phyloP scores from a whole-genome alignment of 2,797 vertebrate species.

The Pyrocephalus nanus region DNA sequence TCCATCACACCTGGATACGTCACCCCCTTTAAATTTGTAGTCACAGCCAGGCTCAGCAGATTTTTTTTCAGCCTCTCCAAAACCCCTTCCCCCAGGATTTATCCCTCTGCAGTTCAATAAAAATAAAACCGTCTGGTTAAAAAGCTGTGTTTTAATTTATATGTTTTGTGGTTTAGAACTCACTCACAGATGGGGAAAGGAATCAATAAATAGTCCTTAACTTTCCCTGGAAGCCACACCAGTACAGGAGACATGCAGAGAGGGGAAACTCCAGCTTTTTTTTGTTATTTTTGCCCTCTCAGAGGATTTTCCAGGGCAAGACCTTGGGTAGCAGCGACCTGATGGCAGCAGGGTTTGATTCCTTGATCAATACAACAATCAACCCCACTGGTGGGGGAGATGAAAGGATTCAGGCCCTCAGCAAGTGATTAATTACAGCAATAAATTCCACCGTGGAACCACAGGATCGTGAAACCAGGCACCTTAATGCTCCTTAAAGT shows the following conservation, averaged over 20 bases:
- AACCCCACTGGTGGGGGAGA: neutral
- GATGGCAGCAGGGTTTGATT: neutral
- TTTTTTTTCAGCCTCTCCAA: neutral
- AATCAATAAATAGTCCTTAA: neutral
- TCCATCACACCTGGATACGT: neutral
- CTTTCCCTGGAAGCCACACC: neutral
- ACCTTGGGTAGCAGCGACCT: rapidly evolving
- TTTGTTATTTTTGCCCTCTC: neutral
- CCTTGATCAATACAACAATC: neutral
- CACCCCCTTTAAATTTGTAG: neutral
- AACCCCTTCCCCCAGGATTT: neutral
- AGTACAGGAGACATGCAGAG: neutral
- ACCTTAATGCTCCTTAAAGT: neutral
- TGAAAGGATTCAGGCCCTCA: neutral
- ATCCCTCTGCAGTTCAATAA: neutral
- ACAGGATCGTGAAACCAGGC: rapidly evolving
- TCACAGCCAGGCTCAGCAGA: neutral
- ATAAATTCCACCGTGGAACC: neutral
- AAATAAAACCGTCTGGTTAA: neutral
- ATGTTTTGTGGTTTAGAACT: neutral
- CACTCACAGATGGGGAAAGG: neutral
- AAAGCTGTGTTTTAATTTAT: neutral
- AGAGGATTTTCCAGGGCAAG: neutral
- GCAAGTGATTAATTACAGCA: neutral
- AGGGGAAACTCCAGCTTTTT: neutral